Evolutionary conservation across 2,113 vertebrate genomes (phyloP).

Genomic region (Thamnaconus septentrionalis): DNA sequence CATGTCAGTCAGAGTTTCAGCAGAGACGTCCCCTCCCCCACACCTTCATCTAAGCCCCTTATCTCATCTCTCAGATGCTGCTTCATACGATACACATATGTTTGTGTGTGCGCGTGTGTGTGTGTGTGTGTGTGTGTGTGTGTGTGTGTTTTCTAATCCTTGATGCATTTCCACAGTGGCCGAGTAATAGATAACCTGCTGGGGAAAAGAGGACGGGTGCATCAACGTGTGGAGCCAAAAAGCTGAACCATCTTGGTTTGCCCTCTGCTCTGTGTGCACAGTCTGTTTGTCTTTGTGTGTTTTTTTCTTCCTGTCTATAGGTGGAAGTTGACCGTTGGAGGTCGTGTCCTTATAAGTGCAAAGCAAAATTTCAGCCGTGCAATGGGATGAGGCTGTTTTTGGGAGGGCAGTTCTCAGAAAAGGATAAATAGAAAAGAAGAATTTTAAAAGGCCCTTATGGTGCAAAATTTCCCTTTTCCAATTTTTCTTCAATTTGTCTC

Average conservation of each 20-base stretch:
- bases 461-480: too few relatives aligned
- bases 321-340: constrained; percentile 16
- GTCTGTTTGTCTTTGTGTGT: constrained; percentile 39
- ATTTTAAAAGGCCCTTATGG: too few relatives aligned
- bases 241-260: constrained; percentile 21
- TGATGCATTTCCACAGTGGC: constrained; percentile 47
- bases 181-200: constrained; percentile 40
- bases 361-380: too few relatives aligned
- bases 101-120: constrained; percentile 24
- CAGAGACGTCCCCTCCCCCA: constrained; percentile 46
- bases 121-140: constrained; percentile 25
- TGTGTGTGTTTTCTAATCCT: constrained; percentile 38
- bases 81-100: constrained; percentile 45
- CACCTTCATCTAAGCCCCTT: constrained; percentile 69
- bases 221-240: not conserved
- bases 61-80: constrained; percentile 68
- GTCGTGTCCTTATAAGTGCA: too few relatives aligned
- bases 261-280: constrained; percentile 27
- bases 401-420: too few relatives aligned
- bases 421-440: too few relatives aligned
- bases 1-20: constrained; percentile 72
- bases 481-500: too few relatives aligned
- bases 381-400: too few relatives aligned
- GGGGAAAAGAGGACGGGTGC: constrained; percentile 6
- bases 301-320: constrained; percentile 3